Base-by-base conservation (phyloP, 1,140 invertebrate species). In the Phthorimaea operculella region DNA sequence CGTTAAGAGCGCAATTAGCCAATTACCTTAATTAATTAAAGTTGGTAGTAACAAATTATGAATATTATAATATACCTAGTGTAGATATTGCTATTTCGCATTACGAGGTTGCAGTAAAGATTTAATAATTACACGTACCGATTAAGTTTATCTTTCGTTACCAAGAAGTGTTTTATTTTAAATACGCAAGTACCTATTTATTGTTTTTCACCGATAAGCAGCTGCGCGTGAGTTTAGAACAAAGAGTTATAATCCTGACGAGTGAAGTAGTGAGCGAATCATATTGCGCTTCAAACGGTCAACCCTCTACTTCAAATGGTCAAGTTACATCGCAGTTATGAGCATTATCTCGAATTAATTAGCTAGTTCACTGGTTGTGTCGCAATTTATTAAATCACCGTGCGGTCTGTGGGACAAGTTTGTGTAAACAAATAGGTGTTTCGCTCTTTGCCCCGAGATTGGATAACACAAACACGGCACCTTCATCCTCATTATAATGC, bases 151-250 rank as follows among this genome's bases (percentile, higher is more conserved):
- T 83, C 76, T 76, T 78, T 81, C 76, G 74, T 53, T 67, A 63
- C 65, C 59, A 62, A 64, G 75, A 74, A 79, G 55, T 72, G 68
- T 79, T 78, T 79, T 74, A 76, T 79, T 78, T 81, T 74, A 76
- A 79, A 79, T 77, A 28, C 2, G 21, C 6, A 28, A 28, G 21
- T 28, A 28, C 21, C 58, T 72, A 74, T 80, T 79, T 79, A 76
- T 81, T 78, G 70, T 75, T 75, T 55, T 58, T 54, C 54, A 45
- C 62, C 72, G 80, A 83, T 83, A 82, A 79, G 54, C 70, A 49
- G 56, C 69, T 80, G 80, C 80, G 82, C 78, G 73, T 62, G 64
- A 64, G 62, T 51, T 56, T 62, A 60, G 67, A 79, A 83, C 80
- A 83, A 83, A 83, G 80, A 74, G 63, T 58, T 74, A 75, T 73